phyloP scores from a whole-genome alignment of 2,888 invertebrate genomes.

The Ophion slaviceki region DNA sequence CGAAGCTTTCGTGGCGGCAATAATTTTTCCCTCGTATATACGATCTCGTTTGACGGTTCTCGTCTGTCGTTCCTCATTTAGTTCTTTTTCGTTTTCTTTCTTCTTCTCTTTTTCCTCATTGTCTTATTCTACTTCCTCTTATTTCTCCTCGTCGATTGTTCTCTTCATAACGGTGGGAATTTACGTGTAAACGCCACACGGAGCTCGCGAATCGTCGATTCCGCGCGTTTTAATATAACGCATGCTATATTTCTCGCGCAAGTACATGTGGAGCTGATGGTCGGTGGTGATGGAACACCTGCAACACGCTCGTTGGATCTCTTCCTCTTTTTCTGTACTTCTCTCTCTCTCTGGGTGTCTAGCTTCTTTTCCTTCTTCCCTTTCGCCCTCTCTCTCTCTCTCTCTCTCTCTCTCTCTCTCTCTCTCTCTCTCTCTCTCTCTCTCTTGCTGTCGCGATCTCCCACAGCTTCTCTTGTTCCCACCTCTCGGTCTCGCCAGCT shows the following conservation, averaged over 20 bases:
- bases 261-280: not conserved
- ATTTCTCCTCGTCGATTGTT: slow-evolving; percentile 21
- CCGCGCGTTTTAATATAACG: slow-evolving; percentile 26
- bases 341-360: not conserved
- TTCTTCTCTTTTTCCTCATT: not conserved
- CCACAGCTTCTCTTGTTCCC: slow-evolving; percentile 44
- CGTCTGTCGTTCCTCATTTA: not conserved
- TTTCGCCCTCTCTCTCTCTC: not conserved
- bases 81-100: slow-evolving; percentile 1
- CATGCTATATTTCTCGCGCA: slow-evolving; percentile 7
- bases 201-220: slow-evolving; percentile 28
- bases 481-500: slow-evolving; percentile 64
- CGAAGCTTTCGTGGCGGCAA: too few relatives aligned
- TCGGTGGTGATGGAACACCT: slow-evolving; percentile 60
- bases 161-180: slow-evolving; percentile 11
- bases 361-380: not conserved
- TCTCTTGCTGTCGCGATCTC: slow-evolving; percentile 13
- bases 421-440: slow-evolving; percentile 2
- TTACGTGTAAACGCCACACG: not conserved
- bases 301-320: slow-evolving; percentile 48
- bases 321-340: slow-evolving; percentile 1
- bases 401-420: slow-evolving; percentile 19
- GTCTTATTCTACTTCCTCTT: not conserved
- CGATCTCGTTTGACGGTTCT: slow-evolving; percentile 13
- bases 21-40: too few relatives aligned